phyloP scores from a whole-genome alignment of 1,140 invertebrate genomes.

The Acromyrmex charruanus region DNA sequence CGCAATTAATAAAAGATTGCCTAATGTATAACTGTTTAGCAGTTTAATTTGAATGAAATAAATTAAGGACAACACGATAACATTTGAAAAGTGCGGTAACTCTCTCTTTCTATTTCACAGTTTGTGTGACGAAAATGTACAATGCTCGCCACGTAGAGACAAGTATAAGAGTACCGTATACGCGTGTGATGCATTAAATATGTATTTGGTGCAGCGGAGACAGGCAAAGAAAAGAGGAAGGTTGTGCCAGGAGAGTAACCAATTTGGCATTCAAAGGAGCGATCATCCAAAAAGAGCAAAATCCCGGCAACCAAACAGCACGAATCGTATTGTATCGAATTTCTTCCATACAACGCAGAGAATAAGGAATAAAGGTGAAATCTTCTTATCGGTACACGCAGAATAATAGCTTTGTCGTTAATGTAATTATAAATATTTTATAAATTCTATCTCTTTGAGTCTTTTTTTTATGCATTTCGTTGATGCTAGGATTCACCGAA shows the following conservation, averaged over 20 bases:
- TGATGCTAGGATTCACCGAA: background rate
- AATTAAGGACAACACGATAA: background rate
- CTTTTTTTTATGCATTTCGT: background rate
- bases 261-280: constrained; percentile 76
- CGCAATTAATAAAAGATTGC: constrained; percentile 21
- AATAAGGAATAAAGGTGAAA: constrained; percentile 8
- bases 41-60: background rate
- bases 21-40: background rate
- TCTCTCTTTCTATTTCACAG: constrained; percentile 6
- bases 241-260: constrained; percentile 13
- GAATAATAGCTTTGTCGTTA: constrained; percentile 1
- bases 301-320: constrained; percentile 73
- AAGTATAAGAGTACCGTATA: constrained; percentile 35
- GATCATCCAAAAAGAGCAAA: constrained; percentile 70
- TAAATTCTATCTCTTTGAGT: background rate
- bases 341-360: constrained; percentile 24
- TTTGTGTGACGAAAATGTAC: constrained; percentile 29
- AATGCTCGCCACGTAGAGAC: constrained; percentile 56
- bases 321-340: constrained; percentile 65
- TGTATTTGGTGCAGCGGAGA: constrained; percentile 57
- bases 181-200: constrained; percentile 70
- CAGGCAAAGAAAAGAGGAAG: background rate
- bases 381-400: background rate
- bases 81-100: constrained; percentile 4
- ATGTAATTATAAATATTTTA: constrained; percentile 25